Evolutionary conservation across 2,797 vertebrate genomes (phyloP), one percentile per base, ranked within the genome.

Genomic region (Sebastes reedi): DNA sequence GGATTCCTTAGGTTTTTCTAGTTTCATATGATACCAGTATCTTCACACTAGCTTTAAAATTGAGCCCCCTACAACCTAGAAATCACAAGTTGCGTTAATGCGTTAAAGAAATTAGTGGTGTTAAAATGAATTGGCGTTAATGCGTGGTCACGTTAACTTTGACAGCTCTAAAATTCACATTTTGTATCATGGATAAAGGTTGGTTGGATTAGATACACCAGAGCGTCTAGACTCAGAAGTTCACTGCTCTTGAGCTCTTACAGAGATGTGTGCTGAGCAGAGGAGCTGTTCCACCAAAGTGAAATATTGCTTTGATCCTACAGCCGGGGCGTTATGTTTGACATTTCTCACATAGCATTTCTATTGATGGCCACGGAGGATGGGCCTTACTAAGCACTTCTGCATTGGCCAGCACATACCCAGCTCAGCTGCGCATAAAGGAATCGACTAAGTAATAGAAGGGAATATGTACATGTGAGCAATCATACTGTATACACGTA

Each of bases 281-380:
- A 73, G 20, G 71, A 64, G 36, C 69, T 56, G 58, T 69, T 83
- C 36, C 66, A 75, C 34, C 66, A 36, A 72, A 87, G 71, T 85
- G 74, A 88, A 84, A 82, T 85, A 82, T 88, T 72, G 39, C 87
- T 83, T 79, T 86, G 72, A 76, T 77, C 64, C 67, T 65, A 46
- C 58, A 84, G 75, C 72, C 54, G n/a, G 58, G 61, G 62, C 66
- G 71, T 87, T 80, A 79, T 84, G 74, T 82, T 86, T 90, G 80
- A 91, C 86, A 89, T 87, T 77, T 85, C 80, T 88, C 80, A 81
- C 67, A 70, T 46, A 81, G 65, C 36, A 22, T 87, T 75, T 85
- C 80, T 84, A 62, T 72, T 85, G 81, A 82, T 80, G 79, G 50
- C 62, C 46, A 52, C 13, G 4, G 65, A 81, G 34, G 46, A 78